phyloP scores from a whole-genome alignment of 2,797 vertebrate genomes.

The Scleropages formosus region DNA sequence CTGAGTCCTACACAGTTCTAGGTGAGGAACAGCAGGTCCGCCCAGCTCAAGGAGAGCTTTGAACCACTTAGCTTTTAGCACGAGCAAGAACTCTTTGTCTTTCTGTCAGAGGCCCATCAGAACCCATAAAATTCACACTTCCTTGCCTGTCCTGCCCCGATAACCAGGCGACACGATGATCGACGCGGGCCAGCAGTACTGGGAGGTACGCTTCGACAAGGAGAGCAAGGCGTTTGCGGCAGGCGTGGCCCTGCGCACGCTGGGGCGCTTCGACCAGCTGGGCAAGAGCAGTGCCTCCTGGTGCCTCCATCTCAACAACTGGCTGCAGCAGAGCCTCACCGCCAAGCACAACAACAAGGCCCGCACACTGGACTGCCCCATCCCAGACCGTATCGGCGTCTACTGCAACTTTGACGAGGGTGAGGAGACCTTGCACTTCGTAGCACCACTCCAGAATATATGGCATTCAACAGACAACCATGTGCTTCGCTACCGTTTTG shows the following conservation, averaged over 20 bases:
- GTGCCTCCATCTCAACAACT: conserved; percentile 96
- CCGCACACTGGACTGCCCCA: conserved; percentile 80
- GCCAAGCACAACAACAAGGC: conserved; percentile 97
- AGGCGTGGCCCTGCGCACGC: conserved; percentile 82
- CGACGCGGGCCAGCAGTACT: conserved; percentile 86
- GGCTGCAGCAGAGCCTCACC: conserved; percentile 94
- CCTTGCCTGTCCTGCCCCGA: neutral
- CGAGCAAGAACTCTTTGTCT: too few species aligned
- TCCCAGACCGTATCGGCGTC: conserved; percentile 84
- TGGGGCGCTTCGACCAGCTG: conserved; percentile 90
- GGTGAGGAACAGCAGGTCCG: conserved; percentile 65
- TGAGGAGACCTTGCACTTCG: conserved; percentile 43
- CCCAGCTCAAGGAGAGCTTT: too few species aligned
- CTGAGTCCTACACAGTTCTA: conserved; percentile 92
- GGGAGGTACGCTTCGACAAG: conserved; percentile 89
- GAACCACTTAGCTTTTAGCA: too few species aligned
- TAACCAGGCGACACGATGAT: conserved; percentile 82
- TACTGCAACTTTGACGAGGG: conserved; percentile 92
- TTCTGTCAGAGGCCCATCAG: too few species aligned
- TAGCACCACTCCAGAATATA: too few species aligned
- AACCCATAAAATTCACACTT: too few species aligned
- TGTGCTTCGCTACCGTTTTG: too few species aligned
- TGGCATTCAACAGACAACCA: too few species aligned
- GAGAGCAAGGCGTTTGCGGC: conserved; percentile 91
- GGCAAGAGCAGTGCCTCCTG: conserved; percentile 87